Percentiles rank a stretch among this genome's conserved stretches.
phyloP scores from a whole-genome alignment of 1,140 invertebrate species.

The Episyrphus balteatus region DNA sequence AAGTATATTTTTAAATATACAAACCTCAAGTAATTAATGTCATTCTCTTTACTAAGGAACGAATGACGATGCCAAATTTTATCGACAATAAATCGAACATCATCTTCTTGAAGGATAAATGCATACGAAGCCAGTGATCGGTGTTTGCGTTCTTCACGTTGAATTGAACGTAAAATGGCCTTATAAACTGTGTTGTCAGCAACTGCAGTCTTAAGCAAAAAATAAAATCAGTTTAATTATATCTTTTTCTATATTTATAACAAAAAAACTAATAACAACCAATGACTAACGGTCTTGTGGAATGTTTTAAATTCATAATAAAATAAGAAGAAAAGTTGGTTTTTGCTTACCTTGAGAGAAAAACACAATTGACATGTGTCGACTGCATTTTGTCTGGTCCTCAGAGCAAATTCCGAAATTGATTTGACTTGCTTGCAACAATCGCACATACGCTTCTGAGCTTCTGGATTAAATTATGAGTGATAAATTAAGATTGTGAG shows the following conservation, averaged over 20 bases:
- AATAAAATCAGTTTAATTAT: background rate
- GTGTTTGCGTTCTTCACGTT: constrained; percentile 42
- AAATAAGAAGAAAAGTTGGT: background rate
- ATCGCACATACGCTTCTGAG: constrained; percentile 23
- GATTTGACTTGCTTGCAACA: constrained; percentile 31
- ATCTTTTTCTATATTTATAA: background rate
- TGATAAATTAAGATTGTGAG: no score
- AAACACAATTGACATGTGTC: constrained; percentile 34
- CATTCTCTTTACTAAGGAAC: constrained; percentile 43
- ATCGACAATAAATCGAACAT: constrained; percentile 48
- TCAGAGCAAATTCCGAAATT: constrained; percentile 20
- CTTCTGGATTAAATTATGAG: constrained; percentile 1
- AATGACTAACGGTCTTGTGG: background rate
- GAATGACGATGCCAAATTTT: constrained; percentile 53
- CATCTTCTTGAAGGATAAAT: constrained; percentile 43
- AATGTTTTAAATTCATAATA: background rate
- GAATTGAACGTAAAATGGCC: constrained; percentile 43
- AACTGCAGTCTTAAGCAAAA: constrained; percentile 11
- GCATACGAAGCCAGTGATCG: constrained; percentile 40
- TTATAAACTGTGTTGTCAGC: constrained; percentile 35
- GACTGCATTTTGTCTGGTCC: constrained; percentile 27
- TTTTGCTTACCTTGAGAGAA: constrained; percentile 21
- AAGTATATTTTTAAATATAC: background rate
- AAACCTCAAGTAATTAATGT: constrained; percentile 41
- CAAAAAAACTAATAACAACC: background rate